A percentile compares a stretch with the other conserved stretches of the same genome.
Conservation (phyloP, 2,113 vertebrate genomes). For the Sigmodon hispidus region DNA sequence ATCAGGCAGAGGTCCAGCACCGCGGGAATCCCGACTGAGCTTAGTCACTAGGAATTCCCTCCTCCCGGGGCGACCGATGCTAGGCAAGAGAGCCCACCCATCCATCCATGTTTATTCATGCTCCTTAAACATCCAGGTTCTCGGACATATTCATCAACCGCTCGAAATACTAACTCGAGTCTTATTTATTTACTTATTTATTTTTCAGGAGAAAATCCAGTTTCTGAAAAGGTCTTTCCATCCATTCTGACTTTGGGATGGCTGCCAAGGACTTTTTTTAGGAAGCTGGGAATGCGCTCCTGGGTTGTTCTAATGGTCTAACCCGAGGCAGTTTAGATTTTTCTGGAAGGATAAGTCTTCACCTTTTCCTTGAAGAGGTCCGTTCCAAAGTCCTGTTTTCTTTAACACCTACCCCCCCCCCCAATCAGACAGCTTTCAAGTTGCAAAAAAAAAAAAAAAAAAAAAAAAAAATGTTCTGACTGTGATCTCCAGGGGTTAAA, state of each 20-base stretch:
- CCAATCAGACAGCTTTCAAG: background rate
- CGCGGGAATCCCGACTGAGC: fast-evolving
- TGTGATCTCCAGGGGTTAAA: background rate
- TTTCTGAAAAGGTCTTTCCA: background rate
- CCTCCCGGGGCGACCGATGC: fast-evolving
- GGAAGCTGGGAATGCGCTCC: background rate
- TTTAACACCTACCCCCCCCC: background rate
- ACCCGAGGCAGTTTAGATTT: background rate
- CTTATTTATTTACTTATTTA: background rate
- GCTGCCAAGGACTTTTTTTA: background rate
- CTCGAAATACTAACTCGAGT: background rate
- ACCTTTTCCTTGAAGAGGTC: background rate
- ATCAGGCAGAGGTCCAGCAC: fast-evolving
- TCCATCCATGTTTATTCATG: slow-evolving; percentile 47
- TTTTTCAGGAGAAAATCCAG: background rate
- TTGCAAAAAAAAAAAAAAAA: background rate
- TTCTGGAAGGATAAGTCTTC: background rate
- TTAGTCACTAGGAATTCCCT: fast-evolving
- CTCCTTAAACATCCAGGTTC: background rate
- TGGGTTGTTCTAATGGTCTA: no score
- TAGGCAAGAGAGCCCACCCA: background rate
- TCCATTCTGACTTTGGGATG: background rate
- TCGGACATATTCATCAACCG: background rate
- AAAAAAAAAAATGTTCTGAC: background rate
- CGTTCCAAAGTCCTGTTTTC: background rate